Evolutionary conservation across 2,888 invertebrate genomes (phyloP).

Genomic region (Penaeus monodon): DNA sequence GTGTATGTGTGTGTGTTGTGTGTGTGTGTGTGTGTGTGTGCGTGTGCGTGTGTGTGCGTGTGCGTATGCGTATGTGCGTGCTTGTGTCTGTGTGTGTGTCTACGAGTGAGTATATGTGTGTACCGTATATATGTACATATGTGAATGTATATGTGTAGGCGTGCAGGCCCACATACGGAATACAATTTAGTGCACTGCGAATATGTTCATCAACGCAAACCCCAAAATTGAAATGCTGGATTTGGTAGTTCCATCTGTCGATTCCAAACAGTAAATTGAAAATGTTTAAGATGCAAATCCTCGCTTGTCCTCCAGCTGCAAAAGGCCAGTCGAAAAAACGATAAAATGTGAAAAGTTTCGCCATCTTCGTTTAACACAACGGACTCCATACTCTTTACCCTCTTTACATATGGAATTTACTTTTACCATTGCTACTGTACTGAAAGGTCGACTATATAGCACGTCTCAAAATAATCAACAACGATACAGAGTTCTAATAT

Average conservation of each 20-base stretch:
- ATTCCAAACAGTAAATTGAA: slow-evolving; percentile 50
- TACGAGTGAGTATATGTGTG: not conserved
- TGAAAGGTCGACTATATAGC: no score
- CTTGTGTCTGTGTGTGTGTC: not conserved
- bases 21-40: not conserved
- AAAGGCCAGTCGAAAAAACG: slow-evolving; percentile 28
- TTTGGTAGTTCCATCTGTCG: slow-evolving; percentile 29
- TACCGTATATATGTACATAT: no score
- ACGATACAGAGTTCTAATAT: no score
- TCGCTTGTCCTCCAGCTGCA: slow-evolving; percentile 42
- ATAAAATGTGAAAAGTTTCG: no score
- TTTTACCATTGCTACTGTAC: no score
- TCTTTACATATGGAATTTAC: no score
- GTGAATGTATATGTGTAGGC: not conserved
- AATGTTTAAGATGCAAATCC: slow-evolving; percentile 57
- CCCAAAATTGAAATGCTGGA: not conserved
- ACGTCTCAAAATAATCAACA: no score
- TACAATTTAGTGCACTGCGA: no score
- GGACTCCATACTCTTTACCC: not conserved
- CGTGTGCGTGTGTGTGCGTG: not conserved
- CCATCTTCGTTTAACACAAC: not conserved
- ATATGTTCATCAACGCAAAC: no score
- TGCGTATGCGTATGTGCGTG: not conserved
- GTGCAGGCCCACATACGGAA: no score
- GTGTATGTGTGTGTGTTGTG: no score